A percentile compares a stretch with the other conserved stretches of the same genome.
Evolutionary conservation across 2,888 invertebrate genomes (phyloP).

Genomic region (Lapara coniferarum): DNA sequence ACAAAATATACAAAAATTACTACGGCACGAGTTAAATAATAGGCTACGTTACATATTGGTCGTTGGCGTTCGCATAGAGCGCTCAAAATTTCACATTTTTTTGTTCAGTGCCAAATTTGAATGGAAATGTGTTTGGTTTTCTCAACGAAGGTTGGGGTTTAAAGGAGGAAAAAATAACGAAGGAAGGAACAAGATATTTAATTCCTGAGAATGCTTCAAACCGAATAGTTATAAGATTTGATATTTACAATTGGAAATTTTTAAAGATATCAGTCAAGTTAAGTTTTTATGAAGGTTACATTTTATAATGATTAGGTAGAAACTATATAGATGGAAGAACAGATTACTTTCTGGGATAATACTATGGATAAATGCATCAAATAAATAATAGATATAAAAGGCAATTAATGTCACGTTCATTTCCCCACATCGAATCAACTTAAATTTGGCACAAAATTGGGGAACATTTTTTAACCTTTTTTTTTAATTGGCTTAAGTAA

Average conservation of each 20-base stretch:
- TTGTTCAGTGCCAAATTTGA: neutral
- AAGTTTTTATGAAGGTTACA: no score
- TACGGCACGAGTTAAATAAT: conserved; percentile 28
- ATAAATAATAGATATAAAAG: no score
- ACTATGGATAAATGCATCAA: no score
- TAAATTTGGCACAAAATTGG: neutral
- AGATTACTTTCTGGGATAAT: no score
- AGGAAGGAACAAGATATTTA: no score
- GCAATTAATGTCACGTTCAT: no score
- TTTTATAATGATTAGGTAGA: no score
- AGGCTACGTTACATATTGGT: conserved; percentile 14
- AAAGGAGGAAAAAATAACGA: no score
- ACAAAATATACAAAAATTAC: conserved; percentile 70
- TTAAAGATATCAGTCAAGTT: no score
- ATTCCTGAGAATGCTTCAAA: no score
- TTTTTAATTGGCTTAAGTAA: neutral
- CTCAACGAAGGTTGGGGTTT: no score
- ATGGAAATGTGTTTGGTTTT: conserved; percentile 2
- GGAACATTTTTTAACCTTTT: conserved; percentile 12
- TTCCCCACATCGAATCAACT: conserved; percentile 1
- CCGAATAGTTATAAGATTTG: neutral
- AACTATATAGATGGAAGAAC: no score
- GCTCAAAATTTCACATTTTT: neutral
- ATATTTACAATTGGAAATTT: neutral
- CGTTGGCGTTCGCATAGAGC: neutral